Evolutionary conservation across 2,797 vertebrate genomes (phyloP).

Genomic region (Falco cherrug): DNA sequence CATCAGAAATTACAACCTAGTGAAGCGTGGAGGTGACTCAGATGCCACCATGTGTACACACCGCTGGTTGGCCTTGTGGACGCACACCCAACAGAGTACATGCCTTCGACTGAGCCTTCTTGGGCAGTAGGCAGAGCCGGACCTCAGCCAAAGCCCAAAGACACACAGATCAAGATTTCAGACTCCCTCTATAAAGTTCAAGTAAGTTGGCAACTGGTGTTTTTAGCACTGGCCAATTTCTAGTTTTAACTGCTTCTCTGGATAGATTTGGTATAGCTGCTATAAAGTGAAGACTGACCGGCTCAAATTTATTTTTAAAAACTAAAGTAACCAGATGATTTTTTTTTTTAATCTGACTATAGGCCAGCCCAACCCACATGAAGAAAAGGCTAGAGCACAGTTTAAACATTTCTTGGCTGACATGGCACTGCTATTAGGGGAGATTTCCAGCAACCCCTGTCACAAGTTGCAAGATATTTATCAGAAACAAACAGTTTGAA

Average conservation of each 20-base stretch:
- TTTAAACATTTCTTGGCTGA: slow-evolving; percentile 8
- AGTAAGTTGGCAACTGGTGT: neutral
- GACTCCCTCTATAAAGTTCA: neutral
- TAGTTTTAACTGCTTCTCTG: neutral
- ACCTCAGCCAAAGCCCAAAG: neutral
- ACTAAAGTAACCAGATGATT: neutral
- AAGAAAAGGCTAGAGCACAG: neutral
- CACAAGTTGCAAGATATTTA: slow-evolving; percentile 43
- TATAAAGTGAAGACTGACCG: neutral
- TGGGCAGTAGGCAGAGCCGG: neutral
- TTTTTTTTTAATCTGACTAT: neutral
- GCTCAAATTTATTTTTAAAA: neutral
- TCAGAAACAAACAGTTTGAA: slow-evolving; percentile 45
- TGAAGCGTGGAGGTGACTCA: neutral
- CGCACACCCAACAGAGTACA: neutral
- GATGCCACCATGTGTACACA: neutral
- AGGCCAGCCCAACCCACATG: slow-evolving; percentile 5
- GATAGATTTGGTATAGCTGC: neutral
- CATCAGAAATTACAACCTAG: neutral
- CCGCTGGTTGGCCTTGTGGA: neutral
- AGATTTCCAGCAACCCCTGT: slow-evolving; percentile 44
- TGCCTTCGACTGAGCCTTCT: accelerated
- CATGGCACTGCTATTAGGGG: neutral
- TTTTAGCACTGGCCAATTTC: neutral
- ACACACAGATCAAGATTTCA: neutral